A percentile compares a stretch with the other conserved stretches of the same genome.
Conservation (phyloP, 2,113 vertebrate genomes). For the Catharus minimus region DNA sequence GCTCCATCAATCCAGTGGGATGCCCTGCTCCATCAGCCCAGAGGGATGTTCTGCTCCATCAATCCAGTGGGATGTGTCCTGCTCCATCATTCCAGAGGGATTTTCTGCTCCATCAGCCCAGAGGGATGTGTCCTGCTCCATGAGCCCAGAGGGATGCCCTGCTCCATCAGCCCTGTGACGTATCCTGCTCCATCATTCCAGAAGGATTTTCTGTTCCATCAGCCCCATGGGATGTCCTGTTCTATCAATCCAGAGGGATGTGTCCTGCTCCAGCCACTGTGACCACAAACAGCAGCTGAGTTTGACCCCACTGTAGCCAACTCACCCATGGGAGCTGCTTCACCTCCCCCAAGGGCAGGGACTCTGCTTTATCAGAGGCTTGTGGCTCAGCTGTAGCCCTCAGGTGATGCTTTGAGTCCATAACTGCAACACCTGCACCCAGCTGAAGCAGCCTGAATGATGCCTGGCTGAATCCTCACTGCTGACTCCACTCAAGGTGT, state of each 20-base stretch:
- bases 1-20: rapidly evolving
- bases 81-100: neutral
- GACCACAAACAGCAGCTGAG: rapidly evolving
- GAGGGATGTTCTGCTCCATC: too few species aligned
- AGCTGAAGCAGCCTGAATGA: neutral
- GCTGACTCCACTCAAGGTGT: rapidly evolving
- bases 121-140: rapidly evolving
- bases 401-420: neutral
- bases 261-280: rapidly evolving
- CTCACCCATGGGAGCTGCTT: rapidly evolving
- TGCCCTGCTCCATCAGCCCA: neutral
- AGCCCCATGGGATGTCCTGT: too few species aligned
- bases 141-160: rapidly evolving
- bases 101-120: rapidly evolving
- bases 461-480: neutral
- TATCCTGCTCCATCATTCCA: rapidly evolving
- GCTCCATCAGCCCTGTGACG: rapidly evolving
- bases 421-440: neutral
- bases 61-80: too few species aligned
- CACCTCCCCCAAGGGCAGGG: neutral
- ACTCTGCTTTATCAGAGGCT: neutral
- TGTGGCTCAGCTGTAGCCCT: neutral
- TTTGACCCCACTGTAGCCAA: rapidly evolving
- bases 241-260: too few species aligned
- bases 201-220: too few species aligned